Evolutionary conservation across 2,113 vertebrate species (phyloP), one percentile per base, ranked within the genome.

Genomic region (Podarcis cretensis): DNA sequence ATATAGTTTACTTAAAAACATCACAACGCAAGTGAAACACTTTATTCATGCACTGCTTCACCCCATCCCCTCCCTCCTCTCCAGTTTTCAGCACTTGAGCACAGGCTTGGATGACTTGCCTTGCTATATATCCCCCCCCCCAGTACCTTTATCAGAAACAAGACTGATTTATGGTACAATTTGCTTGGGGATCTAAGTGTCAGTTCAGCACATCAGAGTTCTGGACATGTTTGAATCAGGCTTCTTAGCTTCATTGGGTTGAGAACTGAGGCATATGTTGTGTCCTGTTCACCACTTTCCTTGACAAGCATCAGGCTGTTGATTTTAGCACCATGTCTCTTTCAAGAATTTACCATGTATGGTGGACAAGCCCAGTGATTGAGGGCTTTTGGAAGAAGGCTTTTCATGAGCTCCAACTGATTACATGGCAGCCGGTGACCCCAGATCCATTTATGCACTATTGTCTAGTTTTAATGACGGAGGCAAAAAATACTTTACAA

Each of bases 1-100:
- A 54, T 69, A 94, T 94, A 88, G 92, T 94, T 96, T 96, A 95
- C 94, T 95, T 94, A 69, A 95, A 93, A 96, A 89, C 88, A 93
- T 94, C 93, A 95, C 93, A 95, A 96, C 86, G 59, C 92, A 43
- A 89, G 86, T 89, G 93, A 90, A 92, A 91, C 91, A 94, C 92
- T 91, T 85, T 91, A 93, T 95, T 95, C 94, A 80, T 92, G 40
- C 73, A 80, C 90, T 84, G 87, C 91, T 91, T 94, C 90, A 81
- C 93, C 94, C 71, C 87, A 89, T 93, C 91, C 80, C 90, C 92
- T 77, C 43, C 37, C 37, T 54, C 25, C 57, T 76, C 32, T 84
- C n/a, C 20, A 35, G 59, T 21, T 88, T 69, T 20, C 48, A 92
- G 79, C 86, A 92, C 89, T 37, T 23, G 86, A 94, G 86, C 57